Conservation (phyloP, 2,113 vertebrate species). For the Rutilus rutilus region DNA sequence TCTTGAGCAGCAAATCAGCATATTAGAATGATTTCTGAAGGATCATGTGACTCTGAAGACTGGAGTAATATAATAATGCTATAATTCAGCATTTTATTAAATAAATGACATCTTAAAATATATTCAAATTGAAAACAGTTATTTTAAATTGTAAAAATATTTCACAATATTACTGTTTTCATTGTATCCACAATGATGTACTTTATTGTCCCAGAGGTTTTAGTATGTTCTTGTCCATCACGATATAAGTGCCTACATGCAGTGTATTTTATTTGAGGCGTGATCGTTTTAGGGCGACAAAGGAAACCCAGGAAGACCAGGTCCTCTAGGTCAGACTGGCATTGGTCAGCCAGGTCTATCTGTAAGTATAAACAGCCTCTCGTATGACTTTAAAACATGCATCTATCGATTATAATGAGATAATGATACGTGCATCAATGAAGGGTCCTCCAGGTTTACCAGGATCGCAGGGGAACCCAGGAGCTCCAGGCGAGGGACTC, state of each 20-base stretch:
- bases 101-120: neutral
- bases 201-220: neutral
- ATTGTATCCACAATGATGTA: neutral
- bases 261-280: neutral
- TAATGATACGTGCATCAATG: slow-evolving; percentile 26
- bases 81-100: neutral
- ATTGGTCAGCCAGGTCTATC: slow-evolving; percentile 80
- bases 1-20: neutral
- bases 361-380: slow-evolving; percentile 74
- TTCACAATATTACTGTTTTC: neutral
- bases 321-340: slow-evolving; percentile 76
- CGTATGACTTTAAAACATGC: neutral
- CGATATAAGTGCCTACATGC: neutral
- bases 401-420: neutral
- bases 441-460: slow-evolving; percentile 79
- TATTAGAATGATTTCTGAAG: neutral
- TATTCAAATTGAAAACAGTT: neutral
- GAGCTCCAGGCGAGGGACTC: slow-evolving; percentile 80
- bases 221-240: neutral
- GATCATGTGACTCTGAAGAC: neutral
- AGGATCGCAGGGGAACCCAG: slow-evolving; percentile 79
- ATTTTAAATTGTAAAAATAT: neutral
- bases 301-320: slow-evolving; percentile 80
- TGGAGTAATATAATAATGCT: neutral
- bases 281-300: slow-evolving; percentile 79